Conservation (phyloP, 1,140 invertebrate genomes). For the Sminthurinus signatus region DNA sequence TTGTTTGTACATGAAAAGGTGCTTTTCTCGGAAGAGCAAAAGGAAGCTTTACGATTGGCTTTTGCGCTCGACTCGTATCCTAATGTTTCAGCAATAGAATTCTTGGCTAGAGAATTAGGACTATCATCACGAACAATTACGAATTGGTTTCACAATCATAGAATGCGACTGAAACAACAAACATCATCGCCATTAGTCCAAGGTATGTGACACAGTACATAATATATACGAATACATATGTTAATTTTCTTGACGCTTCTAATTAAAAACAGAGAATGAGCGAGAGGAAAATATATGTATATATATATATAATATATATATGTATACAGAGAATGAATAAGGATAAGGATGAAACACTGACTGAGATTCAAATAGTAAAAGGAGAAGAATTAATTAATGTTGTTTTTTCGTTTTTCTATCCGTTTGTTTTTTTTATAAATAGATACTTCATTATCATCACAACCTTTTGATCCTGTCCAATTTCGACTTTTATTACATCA, state of each 20-base stretch:
- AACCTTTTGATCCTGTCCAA: constrained; percentile 75
- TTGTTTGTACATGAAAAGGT: constrained; percentile 55
- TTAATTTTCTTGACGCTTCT: not conserved
- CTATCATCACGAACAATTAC: constrained; percentile 93
- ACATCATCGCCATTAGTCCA: constrained; percentile 51
- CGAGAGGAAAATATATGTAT: too few relatives aligned
- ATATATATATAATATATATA: too few relatives aligned
- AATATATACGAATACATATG: too few relatives aligned
- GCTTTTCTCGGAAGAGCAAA: constrained; percentile 95
- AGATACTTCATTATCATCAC: constrained; percentile 38
- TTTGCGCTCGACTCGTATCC: constrained; percentile 95
- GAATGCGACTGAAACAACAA: constrained; percentile 92
- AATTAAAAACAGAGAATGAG: not conserved
- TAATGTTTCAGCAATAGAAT: constrained; percentile 89
- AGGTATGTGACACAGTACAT: too few relatives aligned
- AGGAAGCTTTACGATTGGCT: constrained; percentile 86
- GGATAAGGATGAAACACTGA: too few relatives aligned
- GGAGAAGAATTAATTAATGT: too few relatives aligned
- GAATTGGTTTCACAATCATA: constrained; percentile 99
- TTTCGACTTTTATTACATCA: constrained; percentile 81
- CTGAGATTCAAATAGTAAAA: too few relatives aligned
- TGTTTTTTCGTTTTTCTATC: too few relatives aligned
- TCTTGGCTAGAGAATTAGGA: constrained; percentile 80
- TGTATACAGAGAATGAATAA: too few relatives aligned
- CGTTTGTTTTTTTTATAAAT: not conserved